phyloP scores from a whole-genome alignment of 2,888 invertebrate species.

The Lithophane leautieri region DNA sequence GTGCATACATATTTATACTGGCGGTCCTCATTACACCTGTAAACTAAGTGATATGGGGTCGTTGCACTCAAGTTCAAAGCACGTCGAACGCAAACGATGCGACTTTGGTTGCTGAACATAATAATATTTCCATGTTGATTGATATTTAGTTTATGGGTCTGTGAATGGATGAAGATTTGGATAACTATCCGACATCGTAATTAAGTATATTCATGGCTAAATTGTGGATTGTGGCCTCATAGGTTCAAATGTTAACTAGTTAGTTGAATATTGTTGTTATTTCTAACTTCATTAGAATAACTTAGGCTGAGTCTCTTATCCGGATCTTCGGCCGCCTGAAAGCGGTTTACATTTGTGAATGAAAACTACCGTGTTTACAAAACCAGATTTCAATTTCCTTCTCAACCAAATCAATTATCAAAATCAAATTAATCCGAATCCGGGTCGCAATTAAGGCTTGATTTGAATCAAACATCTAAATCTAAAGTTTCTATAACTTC shows the following conservation, averaged over 20 bases:
- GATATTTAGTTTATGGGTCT: conserved; percentile 16
- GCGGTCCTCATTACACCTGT: conserved; percentile 58
- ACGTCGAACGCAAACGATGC: conserved; percentile 29
- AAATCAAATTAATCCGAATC: conserved; percentile 56
- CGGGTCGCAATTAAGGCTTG: conserved; percentile 42
- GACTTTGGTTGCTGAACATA: conserved; percentile 13
- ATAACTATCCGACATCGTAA: conserved; percentile 8
- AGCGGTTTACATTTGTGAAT: conserved; percentile 1
- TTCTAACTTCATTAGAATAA: conserved; percentile 5
- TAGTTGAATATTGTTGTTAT: not conserved
- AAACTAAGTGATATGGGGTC: conserved; percentile 57
- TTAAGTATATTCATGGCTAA: conserved; percentile 16
- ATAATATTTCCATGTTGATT: conserved; percentile 39
- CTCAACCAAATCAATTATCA: conserved; percentile 52
- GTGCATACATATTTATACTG: conserved; percentile 31
- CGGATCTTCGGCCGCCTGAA: not conserved
- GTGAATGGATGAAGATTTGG: conserved; percentile 23
- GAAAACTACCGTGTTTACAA: conserved; percentile 47
- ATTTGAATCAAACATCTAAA: conserved; percentile 46
- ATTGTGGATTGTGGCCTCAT: not conserved
- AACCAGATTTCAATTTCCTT: conserved; percentile 40
- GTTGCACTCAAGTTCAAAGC: conserved; percentile 52
- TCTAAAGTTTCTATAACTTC: conserved; percentile 48
- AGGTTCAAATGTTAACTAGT: conserved; percentile 12
- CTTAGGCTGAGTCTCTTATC: not conserved